Evolutionary conservation across 1,140 invertebrate species (phyloP), one percentile per base, ranked within the genome.

Genomic region (Neelides sp.): DNA sequence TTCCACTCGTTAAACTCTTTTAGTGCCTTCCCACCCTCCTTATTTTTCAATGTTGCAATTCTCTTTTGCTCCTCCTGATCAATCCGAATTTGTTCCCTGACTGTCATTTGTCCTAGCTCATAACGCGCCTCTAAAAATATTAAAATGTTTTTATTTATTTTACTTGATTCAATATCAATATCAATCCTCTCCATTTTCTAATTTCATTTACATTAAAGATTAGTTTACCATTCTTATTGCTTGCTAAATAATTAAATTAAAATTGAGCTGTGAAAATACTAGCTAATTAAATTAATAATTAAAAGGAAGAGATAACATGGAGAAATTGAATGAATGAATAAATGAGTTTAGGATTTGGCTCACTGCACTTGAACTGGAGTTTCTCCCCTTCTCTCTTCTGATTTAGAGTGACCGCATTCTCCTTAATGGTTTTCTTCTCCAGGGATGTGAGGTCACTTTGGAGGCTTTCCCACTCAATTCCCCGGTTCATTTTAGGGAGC

Each of bases 61-160:
- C 58, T 48, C 39, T 52, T 13, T 27, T 52, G 40, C 19, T 40
- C 50, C n/a, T 52, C 50, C 0, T 40, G 41, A 44, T 60, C 58
- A n/a, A 60, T n/a, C 4, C 48, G 51, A 41, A 60, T 35, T 44
- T 60, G 58, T 20, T 60, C 54, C 3, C 37, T 48, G 12, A 60
- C 48, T 32, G 49, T 37, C 44, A 48, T 48, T 49, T 60, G 58
- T 41, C 52, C 57, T 26, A 52, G 48, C 22, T 53, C 48, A 30
- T 54, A 49, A 30, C 51, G 54, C 35, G 28, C 45, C 23, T 19
- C 57, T 59, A 37, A 57, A 53, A n/a, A n/a, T n/a, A n/a, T n/a
- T n/a, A n/a, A n/a, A n/a, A n/a, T n/a, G n/a, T n/a, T n/a, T n/a
- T n/a, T n/a, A n/a, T n/a, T n/a, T n/a, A n/a, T n/a, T n/a, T n/a